Evolutionary conservation across 2,113 vertebrate species (phyloP), one percentile per base, ranked within the genome.

Genomic region (Alethe castanea): DNA sequence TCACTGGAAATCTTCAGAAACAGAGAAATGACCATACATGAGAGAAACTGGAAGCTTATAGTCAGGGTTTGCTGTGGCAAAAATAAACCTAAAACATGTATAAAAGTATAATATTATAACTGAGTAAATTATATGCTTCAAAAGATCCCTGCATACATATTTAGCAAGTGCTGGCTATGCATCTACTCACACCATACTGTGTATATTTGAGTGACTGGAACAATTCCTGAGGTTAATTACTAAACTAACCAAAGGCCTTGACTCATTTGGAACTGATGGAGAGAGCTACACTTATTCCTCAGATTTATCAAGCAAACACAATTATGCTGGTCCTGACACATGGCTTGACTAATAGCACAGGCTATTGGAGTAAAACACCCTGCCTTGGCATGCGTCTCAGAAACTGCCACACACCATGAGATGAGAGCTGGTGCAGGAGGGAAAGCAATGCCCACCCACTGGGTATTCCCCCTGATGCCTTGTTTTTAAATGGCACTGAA

Each of bases 211-310:
- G 62, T n/a, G 66, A 94, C 72, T 94, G 93, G 65, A 94, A 89
- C 38, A 80, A 64, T 76, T 95, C 82, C 86, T 9, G 22, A 87
- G 95, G 95, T 96, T 96, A 96, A 97, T 97, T 95, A 89, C 82
- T 91, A 59, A 85, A 78, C 85, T 91, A 95, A 88, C 78, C 56
- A 81, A 88, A 94, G 77, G 69, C 72, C 91, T 82, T 77, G 73
- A 86, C 77, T 94, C 64, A 60, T 91, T 87, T 78, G 84, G 54
- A 94, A 48, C 38, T 89, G 87, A 91, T 91, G 73, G 45, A 94
- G 52, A 83, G 28, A 25, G 19, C n/a, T 78, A 74, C 69, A 89
- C 31, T 83, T 89, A 72, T 48, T 94, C 59, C 53, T 90, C 80
- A 95, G 5, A 74, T 88, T 67, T 78, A 76, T 92, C 77, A 83